phyloP scores from a whole-genome alignment of 2,113 vertebrate species.

The Progne subis region DNA sequence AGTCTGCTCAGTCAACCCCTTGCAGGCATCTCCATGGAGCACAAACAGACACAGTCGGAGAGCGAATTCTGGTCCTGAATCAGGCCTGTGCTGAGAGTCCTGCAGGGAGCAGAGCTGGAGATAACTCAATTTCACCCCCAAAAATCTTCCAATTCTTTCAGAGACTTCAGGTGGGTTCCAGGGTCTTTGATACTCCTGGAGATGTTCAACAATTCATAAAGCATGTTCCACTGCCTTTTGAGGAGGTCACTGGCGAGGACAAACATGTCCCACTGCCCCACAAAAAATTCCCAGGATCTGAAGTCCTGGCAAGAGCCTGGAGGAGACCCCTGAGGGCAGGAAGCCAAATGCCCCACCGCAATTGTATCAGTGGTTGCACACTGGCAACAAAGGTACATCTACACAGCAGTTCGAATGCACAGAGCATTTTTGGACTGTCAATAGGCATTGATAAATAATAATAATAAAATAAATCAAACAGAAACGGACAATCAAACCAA shows the following conservation, averaged over 20 bases:
- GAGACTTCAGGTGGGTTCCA: background rate
- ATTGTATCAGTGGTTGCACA: background rate
- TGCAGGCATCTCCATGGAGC: background rate
- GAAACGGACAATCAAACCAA: background rate
- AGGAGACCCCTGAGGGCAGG: background rate
- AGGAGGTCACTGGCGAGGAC: background rate
- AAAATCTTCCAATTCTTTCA: background rate
- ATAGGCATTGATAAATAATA: background rate
- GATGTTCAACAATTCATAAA: background rate
- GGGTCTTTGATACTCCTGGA: background rate
- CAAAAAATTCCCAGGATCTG: background rate
- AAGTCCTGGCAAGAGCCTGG: background rate
- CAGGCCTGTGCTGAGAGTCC: background rate
- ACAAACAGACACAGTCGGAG: background rate
- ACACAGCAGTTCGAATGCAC: background rate
- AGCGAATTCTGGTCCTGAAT: background rate
- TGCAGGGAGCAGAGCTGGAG: background rate
- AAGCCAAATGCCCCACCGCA: background rate
- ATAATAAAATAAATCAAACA: background rate
- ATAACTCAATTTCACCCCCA: background rate
- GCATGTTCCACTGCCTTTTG: background rate
- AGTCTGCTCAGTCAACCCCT: background rate
- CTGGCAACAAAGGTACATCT: background rate
- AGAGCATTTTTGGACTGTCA: background rate
- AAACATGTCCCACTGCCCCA: fast-evolving